Evolutionary conservation across 2,113 vertebrate genomes (phyloP), one percentile per base, ranked within the genome.

Genomic region (Xiphophorus couchianus): DNA sequence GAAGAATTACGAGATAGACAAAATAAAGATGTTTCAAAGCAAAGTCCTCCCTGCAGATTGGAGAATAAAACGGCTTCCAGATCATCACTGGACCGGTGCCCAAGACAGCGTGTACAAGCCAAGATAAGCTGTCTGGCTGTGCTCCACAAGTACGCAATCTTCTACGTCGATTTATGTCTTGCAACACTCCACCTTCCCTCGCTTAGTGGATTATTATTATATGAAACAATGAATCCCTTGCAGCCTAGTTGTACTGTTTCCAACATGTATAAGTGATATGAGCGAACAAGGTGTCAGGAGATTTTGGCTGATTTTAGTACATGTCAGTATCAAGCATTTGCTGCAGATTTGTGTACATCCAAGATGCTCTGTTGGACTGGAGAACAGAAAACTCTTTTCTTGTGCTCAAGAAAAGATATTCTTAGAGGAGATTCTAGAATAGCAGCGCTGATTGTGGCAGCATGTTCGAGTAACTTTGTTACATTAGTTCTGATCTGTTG

Each of bases 61-160:
- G 77, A 77, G 48, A 69, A 86, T 82, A 71, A 85, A 86, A 84
- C 78, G 44, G 62, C 81, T 81, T 51, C 61, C 30, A 31, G 31
- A 58, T 84, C 66, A n/a, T 73, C 60, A 25, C 58, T 82, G 86
- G 86, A 88, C 11, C 2, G 10, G 4, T 71, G 75, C 86, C 86
- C 64, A 37, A 85, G 73, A 87, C 78, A 25, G 30, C 15, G 33
- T 69, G 80, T 75, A 68, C 78, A 39, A 71, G 74, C 78, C 64
- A 81, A 82, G 66, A 86, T 39, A 22, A 67, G 72, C 76, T 9
- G 62, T 60, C 77, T 86, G 85, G 76, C 76, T 29, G 12, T 33
- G 63, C 42, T 84, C 86, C 81, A 79, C 72, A 73, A 82, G 79
- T 71, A 29, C 30, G 74, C 25, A 42, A 62, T 82, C 72, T 74